Conservation (phyloP, 2,797 vertebrate genomes). For the Ctenopoma kingsleyae region DNA sequence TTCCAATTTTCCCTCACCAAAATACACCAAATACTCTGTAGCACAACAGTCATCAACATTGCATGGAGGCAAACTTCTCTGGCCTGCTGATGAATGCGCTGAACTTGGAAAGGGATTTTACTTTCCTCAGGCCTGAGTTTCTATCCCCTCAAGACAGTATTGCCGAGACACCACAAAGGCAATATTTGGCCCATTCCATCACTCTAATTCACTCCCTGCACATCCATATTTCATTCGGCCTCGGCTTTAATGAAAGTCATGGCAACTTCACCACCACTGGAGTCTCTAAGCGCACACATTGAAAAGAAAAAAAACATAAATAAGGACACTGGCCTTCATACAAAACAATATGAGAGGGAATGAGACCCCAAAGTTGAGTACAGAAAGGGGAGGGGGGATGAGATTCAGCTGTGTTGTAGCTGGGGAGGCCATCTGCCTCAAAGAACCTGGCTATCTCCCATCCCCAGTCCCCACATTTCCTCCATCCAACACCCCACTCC, state of each 20-base stretch:
- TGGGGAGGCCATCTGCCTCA: constrained; percentile 70
- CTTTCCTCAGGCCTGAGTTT: constrained; percentile 76
- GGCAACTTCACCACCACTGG: constrained; percentile 82
- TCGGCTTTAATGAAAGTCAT: constrained; percentile 85
- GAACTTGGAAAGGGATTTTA: constrained; percentile 72
- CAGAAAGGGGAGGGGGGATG: constrained; percentile 19
- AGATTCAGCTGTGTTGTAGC: constrained; percentile 54
- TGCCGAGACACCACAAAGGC: constrained; percentile 81
- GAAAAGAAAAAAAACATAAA: constrained; percentile 80
- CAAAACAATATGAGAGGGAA: constrained; percentile 77
- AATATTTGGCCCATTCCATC: constrained; percentile 85
- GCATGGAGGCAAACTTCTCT: constrained; percentile 69
- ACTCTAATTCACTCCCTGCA: constrained; percentile 86
- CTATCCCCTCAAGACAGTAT: constrained; percentile 81
- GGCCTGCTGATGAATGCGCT: constrained; percentile 74
- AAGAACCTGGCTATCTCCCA: constrained; percentile 73
- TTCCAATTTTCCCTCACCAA: constrained; percentile 34
- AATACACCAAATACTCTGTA: constrained; percentile 42
- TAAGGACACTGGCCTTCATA: constrained; percentile 84
- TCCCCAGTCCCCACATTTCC: constrained; percentile 66
- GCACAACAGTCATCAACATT: constrained; percentile 74
- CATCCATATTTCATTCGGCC: constrained; percentile 88
- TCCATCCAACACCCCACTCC: constrained; percentile 45
- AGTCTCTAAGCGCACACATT: constrained; percentile 78
- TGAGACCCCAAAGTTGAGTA: constrained; percentile 60